Evolutionary conservation across 2,888 invertebrate genomes (phyloP).

Genomic region (Thysanoteuthis rhombus): DNA sequence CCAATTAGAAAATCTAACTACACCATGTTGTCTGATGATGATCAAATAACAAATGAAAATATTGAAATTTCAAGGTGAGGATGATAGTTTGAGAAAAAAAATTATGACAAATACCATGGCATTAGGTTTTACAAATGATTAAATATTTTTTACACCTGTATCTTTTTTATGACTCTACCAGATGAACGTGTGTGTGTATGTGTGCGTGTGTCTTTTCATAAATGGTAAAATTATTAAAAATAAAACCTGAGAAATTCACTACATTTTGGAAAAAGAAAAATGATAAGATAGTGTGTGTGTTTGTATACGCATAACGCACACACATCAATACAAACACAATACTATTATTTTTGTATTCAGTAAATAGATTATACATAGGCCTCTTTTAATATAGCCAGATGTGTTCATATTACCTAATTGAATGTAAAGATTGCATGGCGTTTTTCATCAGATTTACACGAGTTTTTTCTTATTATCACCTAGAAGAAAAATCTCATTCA

Average conservation of each 20-base stretch:
- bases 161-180: not conserved
- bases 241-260: not conserved
- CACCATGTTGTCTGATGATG: not conserved
- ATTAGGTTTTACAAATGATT: not conserved
- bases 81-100: not conserved
- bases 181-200: not conserved
- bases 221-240: not conserved
- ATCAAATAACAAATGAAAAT: not conserved
- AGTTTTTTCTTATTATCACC: not conserved
- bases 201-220: not conserved
- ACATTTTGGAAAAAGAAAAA: not conserved
- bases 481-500: not conserved
- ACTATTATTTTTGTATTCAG: not conserved
- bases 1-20: not conserved
- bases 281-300: not conserved
- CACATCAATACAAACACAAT: not conserved
- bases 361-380: not conserved
- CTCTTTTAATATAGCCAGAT: not conserved
- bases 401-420: not conserved
- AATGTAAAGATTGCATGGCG: not conserved
- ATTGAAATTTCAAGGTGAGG: not conserved
- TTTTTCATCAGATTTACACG: not conserved
- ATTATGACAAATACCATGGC: not conserved
- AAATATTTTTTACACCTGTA: not conserved
- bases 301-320: not conserved